phyloP scores from a whole-genome alignment of 2,113 vertebrate species.

The Caracal caracal region DNA sequence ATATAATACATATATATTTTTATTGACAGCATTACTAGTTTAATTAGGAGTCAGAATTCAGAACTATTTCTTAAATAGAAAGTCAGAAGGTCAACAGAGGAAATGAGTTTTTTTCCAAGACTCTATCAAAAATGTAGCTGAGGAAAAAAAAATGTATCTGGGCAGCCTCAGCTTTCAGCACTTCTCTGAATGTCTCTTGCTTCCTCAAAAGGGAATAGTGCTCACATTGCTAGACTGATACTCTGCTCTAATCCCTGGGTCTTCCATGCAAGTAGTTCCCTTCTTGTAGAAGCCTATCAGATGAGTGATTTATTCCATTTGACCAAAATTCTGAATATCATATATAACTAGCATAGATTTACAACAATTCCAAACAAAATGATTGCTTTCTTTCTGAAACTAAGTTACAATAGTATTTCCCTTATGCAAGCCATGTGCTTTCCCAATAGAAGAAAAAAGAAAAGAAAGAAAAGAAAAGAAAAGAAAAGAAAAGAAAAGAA shows the following conservation, averaged over 20 bases:
- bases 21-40: not conserved
- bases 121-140: not conserved
- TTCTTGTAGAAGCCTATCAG: not conserved
- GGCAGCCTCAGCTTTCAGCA: not conserved
- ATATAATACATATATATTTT: not conserved
- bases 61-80: constrained; percentile 9
- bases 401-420: not conserved
- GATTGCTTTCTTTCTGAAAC: constrained; percentile 13
- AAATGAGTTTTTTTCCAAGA: not conserved
- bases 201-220: accelerated
- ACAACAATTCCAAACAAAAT: constrained; percentile 21
- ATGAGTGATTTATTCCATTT: not conserved
- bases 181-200: not conserved
- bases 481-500: not conserved
- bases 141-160: not conserved
- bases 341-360: not conserved
- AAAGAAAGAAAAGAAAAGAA: not conserved
- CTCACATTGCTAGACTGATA: not conserved
- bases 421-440: not conserved
- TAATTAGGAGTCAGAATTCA: constrained; percentile 18
- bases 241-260: not conserved
- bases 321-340: not conserved
- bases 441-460: not conserved
- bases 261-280: not conserved
- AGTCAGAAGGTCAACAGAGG: constrained; percentile 1